These are phyloP conservation scores for Lithophane semibrunnea DNA, from an alignment of 2,888 invertebrate genomes.

Conservation along the genomic window DNA sequence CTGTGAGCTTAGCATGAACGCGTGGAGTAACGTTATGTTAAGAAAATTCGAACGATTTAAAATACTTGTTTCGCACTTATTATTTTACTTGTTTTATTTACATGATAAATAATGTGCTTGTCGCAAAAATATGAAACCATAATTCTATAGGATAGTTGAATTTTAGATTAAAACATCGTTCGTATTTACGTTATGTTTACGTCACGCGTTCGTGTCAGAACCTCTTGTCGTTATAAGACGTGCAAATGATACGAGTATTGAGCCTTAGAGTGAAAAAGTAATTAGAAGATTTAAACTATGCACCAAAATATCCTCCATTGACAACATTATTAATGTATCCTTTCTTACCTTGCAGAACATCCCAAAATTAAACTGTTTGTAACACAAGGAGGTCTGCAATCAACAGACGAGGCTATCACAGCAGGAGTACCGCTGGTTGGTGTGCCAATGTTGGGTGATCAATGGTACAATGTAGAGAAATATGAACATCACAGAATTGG, in stretches of 20 bases:
- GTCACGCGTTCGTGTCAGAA: too few species aligned
- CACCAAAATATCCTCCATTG: not conserved
- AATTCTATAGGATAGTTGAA: too few species aligned
- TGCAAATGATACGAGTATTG: not conserved
- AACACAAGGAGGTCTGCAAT: slow-evolving; percentile 87
- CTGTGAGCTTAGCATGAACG: too few species aligned
- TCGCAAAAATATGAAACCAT: too few species aligned
- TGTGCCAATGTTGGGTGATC: slow-evolving; percentile 84
- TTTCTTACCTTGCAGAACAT: slow-evolving; percentile 29
- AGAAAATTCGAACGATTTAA: too few species aligned
- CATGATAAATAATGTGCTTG: too few species aligned
- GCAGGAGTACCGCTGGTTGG: slow-evolving; percentile 83
- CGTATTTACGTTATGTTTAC: too few species aligned
- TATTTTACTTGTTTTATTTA: too few species aligned
- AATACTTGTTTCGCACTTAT: not conserved
- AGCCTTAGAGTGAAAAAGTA: too few species aligned
- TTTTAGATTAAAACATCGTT: too few species aligned
- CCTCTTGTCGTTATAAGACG: not conserved
- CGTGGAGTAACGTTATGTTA: too few species aligned
- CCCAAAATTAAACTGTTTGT: slow-evolving; percentile 85
- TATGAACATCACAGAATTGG: slow-evolving; percentile 76
- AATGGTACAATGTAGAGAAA: slow-evolving; percentile 81
- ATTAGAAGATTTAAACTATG: too few species aligned
- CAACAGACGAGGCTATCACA: slow-evolving; percentile 84
- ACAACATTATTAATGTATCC: not conserved